Base-by-base conservation (phyloP, 2,888 invertebrate genomes). In the Cephus nigrinus region DNA sequence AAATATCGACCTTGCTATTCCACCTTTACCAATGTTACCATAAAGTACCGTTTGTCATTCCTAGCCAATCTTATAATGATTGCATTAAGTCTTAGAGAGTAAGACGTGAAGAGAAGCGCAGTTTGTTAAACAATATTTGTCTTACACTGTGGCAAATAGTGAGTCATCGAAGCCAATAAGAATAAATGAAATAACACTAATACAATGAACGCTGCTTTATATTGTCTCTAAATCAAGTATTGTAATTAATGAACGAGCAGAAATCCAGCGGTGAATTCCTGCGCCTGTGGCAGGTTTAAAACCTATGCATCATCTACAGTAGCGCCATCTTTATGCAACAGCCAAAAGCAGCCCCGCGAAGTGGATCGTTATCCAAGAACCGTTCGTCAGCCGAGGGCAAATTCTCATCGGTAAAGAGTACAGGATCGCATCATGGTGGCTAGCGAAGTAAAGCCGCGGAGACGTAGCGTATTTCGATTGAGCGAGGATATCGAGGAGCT, bases 381-480 rank as follows among this genome's bases (percentile, higher is more conserved):
- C 55, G 55, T 55, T 55, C 55, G 55, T 55, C 23, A 55, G 55
- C 55, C 23, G 55, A 55, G 55, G 23, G 23, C 23, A 55, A 55
- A 23, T 55, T 55, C 55, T 55, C 55, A 55, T 55, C 55, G 55
- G 55, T 55, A 55, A 55, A 55, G 55, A 55, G 55, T 55, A 55
- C 55, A 23, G 2, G 55, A 55, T 31, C 71, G 71, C 75, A 86
- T 86, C 79, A 86, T 86, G 86, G 86, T 84, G 82, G 78, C 77
- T 69, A 75, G 77, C 80, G 80, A 82, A 81, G 80, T 84, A 85
- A 86, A 85, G 80, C 82, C 79, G 80, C 75, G 34, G 82, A 87
- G 79, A 82, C 78, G 80, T 78, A 77, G 76, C 78, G 68, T 40
- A 74, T 82, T 78, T 79, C 75, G 72, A 75, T 55, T 55, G 23